Evolutionary conservation across 1,140 invertebrate genomes (phyloP), one percentile per base, ranked within the genome.

Genomic region (Drosophila paulistorum): DNA sequence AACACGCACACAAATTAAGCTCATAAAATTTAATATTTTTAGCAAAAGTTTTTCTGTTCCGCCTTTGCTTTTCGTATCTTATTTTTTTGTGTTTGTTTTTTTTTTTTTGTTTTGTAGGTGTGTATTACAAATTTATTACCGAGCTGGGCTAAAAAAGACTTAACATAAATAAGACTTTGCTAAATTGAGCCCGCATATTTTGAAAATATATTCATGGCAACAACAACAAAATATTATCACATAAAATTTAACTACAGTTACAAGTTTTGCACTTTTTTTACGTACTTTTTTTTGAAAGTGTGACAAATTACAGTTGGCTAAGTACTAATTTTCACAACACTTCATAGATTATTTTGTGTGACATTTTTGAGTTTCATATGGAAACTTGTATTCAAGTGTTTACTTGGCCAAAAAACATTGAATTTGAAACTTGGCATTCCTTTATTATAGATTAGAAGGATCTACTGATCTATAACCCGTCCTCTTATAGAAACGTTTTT

Each of bases 21-120:
- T 84, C 84, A 85, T 89, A 89, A 89, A 89, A 89, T 89, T 89
- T 89, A 89, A 89, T 89, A 89, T 89, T 84, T 84, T 73, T 65
- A 54, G 26, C 17, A 37, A 82, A 79, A 83, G 65, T 87, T 87
- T 77, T 58, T 51, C 45, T 51, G 45, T 51, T 51, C 45, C 17
- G 45, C 20, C 17, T 51, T 37, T 10, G n/a, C 17, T 26, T 42
- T 41, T 37, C 7, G n/a, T 37, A 20, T 65, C 42, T 41, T 37
- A 23, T 23, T 23, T 17, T 23, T 23, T 23, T 23, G 20, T 23
- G 20, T 2, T 23, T 23, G 20, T 1, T 23, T 23, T 59, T 41
- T 39, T 30, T 45, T 30, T 4, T 61, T 1, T 13, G 9, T 61
- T 33, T 37, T 33, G 23, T 65, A 68, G 73, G 58, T 77, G 55